Conservation (phyloP, 2,888 invertebrate species). For the Proisotoma minuta region DNA sequence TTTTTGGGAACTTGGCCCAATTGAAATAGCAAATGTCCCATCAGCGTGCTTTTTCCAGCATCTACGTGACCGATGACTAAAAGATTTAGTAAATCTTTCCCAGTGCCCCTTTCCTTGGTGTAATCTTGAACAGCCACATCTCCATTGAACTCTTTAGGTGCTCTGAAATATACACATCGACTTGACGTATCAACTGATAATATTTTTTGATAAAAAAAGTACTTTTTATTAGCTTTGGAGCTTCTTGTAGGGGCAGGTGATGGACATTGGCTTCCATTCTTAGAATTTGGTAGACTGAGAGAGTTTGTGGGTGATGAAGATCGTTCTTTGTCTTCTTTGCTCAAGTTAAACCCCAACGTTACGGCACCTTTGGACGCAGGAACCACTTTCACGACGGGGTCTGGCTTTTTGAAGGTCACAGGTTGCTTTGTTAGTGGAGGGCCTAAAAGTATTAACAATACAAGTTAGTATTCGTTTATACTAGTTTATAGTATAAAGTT, state of each 20-base stretch:
- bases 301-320: constrained; percentile 12
- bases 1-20: constrained; percentile 81
- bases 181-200: not conserved
- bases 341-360: constrained; percentile 38
- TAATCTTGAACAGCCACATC: constrained; percentile 61
- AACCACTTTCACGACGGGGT: constrained; percentile 20
- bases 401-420: not conserved
- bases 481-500: not conserved
- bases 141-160: constrained; percentile 40
- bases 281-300: constrained; percentile 12
- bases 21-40: constrained; percentile 87
- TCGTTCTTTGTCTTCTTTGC: constrained; percentile 18
- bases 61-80: constrained; percentile 95
- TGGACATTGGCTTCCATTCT: constrained; percentile 25
- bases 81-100: constrained; percentile 82
- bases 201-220: not conserved
- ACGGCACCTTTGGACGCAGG: constrained; percentile 27
- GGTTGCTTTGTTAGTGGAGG: not conserved
- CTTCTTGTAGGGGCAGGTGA: constrained; percentile 30
- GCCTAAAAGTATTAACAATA: not conserved
- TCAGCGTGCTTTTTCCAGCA: constrained; percentile 93
- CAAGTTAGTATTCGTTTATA: constrained; percentile 5
- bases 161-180: not conserved
- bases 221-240: constrained; percentile 8
- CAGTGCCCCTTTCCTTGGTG: constrained; percentile 67